A percentile compares a stretch with the other conserved stretches of the same genome.
Conservation (phyloP, 2,888 invertebrate species). For the Barypeithes pellucidus region DNA sequence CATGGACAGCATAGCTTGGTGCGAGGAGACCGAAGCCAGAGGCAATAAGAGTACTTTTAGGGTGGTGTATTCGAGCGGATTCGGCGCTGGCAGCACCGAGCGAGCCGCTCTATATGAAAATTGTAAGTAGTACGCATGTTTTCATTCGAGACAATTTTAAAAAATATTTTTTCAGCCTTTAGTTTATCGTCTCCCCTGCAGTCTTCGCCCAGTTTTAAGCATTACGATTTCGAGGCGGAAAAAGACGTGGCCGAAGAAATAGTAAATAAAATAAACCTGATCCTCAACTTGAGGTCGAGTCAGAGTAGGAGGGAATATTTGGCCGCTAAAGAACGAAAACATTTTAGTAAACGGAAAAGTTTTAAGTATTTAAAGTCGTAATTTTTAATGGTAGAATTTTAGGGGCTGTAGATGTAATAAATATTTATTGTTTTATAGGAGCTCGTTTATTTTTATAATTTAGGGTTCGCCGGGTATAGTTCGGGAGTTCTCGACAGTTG, state of each 20-base stretch:
- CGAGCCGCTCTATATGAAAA: slow-evolving; percentile 33
- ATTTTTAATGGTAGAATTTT: slow-evolving; percentile 17
- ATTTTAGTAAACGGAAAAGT: slow-evolving; percentile 73
- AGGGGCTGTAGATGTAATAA: slow-evolving; percentile 13
- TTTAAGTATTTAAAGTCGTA: slow-evolving; percentile 48
- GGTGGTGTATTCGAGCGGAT: slow-evolving; percentile 76
- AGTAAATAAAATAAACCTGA: slow-evolving; percentile 89
- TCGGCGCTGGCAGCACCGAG: slow-evolving; percentile 43
- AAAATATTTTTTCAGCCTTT: slow-evolving; percentile 56
- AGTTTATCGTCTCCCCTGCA: slow-evolving; percentile 65
- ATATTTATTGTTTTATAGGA: slow-evolving; percentile 21
- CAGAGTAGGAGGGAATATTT: slow-evolving; percentile 87
- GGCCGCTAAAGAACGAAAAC: slow-evolving; percentile 81
- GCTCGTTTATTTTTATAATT: no score
- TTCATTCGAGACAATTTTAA: not conserved
- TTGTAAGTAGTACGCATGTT: slow-evolving; percentile 35
- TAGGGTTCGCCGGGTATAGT: no score
- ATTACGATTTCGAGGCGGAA: slow-evolving; percentile 92
- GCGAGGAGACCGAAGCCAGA: slow-evolving; percentile 86
- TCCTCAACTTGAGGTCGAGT: slow-evolving; percentile 87
- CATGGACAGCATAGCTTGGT: slow-evolving; percentile 90
- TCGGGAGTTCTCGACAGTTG: no score
- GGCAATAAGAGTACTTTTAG: slow-evolving; percentile 83
- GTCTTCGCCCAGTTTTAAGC: slow-evolving; percentile 80
- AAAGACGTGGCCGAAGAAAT: slow-evolving; percentile 85